Conservation (phyloP, 2,888 invertebrate species). For the Deilephila porcellus region DNA sequence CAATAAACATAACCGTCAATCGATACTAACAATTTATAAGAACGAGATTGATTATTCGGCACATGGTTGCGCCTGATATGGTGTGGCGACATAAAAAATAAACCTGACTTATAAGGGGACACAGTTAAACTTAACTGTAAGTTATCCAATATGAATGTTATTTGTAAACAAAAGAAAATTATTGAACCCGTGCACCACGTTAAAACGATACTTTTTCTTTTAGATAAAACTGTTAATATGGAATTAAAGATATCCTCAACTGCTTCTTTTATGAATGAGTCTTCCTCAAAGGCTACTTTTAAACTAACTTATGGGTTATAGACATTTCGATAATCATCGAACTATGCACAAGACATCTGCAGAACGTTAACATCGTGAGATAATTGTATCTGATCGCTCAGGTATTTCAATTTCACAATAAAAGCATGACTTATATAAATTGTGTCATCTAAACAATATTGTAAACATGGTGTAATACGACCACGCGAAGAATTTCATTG, state of each 20-base stretch:
- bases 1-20: slow-evolving; percentile 51
- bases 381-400: slow-evolving; percentile 5
- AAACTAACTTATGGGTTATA: background rate
- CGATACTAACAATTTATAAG: slow-evolving; percentile 23
- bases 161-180: slow-evolving; percentile 67
- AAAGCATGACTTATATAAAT: slow-evolving; percentile 45
- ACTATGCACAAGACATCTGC: background rate
- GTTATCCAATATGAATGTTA: slow-evolving; percentile 52
- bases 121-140: slow-evolving; percentile 69
- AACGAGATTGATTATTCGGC: slow-evolving; percentile 13
- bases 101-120: slow-evolving; percentile 56
- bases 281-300: background rate
- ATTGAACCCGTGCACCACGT: background rate
- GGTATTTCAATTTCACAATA: slow-evolving; percentile 44
- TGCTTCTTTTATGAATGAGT: background rate
- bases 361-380: background rate
- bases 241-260: too few relatives aligned
- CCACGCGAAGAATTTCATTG: slow-evolving; percentile 30
- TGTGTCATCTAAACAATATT: slow-evolving; percentile 49
- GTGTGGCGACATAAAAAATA: slow-evolving; percentile 34
- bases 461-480: slow-evolving; percentile 37
- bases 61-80: slow-evolving; percentile 23
- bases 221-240: too few relatives aligned
- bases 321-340: background rate
- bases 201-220: background rate